Evolutionary conservation across 2,797 vertebrate species (phyloP), one percentile per base, ranked within the genome.

Genomic region (Oceanodroma leucorhoa): DNA sequence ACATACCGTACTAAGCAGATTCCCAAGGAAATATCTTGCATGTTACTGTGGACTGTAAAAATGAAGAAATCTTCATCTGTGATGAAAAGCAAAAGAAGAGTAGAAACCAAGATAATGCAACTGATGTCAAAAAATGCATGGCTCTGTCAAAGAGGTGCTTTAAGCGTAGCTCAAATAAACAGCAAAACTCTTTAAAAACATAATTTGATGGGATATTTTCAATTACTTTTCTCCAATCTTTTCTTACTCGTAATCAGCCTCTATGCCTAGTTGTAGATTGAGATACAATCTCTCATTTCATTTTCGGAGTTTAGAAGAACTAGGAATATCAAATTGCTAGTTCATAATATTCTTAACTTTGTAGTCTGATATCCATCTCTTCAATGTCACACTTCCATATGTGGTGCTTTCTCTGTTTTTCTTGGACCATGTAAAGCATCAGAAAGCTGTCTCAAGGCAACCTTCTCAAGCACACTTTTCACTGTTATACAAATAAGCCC

Each of bases 401-500:
- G 14, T 53, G 21, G 22, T 19, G 29, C 40, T 54, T 67, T 51
- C n/a, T 53, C 40, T 22, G 21, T 43, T 92, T 76, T 89, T 46
- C 70, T 82, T 71, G 50, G 73, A 57, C 23, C 0, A 0, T 10
- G 13, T 19, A 30, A 78, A 76, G 48, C 36, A 66, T 9, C 32
- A 29, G 30, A 91, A 48, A 67, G 18, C 77, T 51, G 24, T 71
- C 32, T 51, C 38, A 85, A 78, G 19, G 61, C 51, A 66, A n/a
- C 14, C 34, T 61, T 66, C 32, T 55, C 27, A 27, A 46, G 34
- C 46, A 45, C 17, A 6, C 20, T 57, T 82, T 51, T 24, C 75
- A 69, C 41, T 69, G 84, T 43, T 81, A 65, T 82, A 93, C 94
- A 95, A 93, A 92, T 61, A 73, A 94, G 96, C 95, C 97, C 96